Evolutionary conservation across 2,888 invertebrate species (phyloP).

Genomic region (Oligia strigilis): DNA sequence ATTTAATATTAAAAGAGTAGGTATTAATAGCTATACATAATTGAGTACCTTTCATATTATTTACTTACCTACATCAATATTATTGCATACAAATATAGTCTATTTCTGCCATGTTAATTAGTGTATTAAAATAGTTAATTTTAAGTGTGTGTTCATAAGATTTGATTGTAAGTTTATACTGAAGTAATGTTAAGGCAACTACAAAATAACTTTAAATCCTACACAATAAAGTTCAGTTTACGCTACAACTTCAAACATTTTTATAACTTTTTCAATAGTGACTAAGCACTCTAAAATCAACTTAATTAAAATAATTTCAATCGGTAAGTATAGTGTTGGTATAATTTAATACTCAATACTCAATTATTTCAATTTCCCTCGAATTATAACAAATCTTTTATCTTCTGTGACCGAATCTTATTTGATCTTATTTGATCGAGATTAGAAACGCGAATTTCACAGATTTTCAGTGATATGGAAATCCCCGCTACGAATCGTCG

Average conservation of each 20-base stretch:
- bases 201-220: no score
- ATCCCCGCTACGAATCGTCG: no score
- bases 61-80: not conserved
- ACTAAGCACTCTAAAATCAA: no score
- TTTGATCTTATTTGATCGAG: not conserved
- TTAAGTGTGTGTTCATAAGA: conserved; percentile 7
- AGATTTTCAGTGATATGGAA: no score
- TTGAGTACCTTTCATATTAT: conserved; percentile 5
- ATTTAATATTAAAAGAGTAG: not conserved
- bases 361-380: not conserved
- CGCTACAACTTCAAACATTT: no score
- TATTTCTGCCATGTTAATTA: conserved; percentile 31
- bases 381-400: not conserved
- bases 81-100: not conserved
- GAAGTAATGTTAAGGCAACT: not conserved
- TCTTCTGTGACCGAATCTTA: not conserved
- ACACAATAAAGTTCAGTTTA: no score
- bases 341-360: not conserved
- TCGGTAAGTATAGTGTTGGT: not conserved
- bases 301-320: conserved; percentile 39
- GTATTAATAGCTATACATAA: conserved; percentile 21
- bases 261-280: no score
- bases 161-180: conserved; percentile 21
- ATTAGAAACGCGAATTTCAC: no score
- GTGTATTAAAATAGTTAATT: not conserved